Percentiles rank a stretch among this genome's conserved stretches.
Conservation (phyloP, 37 sponge, comb jelly and placozoan genomes). For the Petrosia ficiformis region DNA sequence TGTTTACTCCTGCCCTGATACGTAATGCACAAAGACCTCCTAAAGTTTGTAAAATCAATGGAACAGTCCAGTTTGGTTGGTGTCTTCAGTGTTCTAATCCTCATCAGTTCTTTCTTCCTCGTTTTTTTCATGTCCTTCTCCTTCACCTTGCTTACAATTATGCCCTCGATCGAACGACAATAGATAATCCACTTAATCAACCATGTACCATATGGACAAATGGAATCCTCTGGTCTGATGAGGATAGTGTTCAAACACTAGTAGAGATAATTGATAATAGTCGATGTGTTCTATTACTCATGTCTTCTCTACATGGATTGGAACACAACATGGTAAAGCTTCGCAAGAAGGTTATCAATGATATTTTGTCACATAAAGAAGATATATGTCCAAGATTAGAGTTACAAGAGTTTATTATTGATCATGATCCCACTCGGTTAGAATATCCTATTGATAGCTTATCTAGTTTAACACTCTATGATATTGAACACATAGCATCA, state of each 20-base stretch:
- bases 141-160: not conserved
- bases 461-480: too few relatives aligned
- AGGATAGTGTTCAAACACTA: not conserved
- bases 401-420: not conserved
- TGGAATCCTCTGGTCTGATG: not conserved
- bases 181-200: not conserved
- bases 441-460: not conserved
- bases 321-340: not conserved
- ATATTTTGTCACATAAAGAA: not conserved
- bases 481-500: too few relatives aligned
- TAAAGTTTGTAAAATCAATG: not conserved
- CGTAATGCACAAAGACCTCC: not conserved
- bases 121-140: slow-evolving; percentile 6
- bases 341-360: not conserved
- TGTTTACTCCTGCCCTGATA: not conserved
- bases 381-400: not conserved
- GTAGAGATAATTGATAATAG: not conserved
- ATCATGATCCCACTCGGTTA: not conserved
- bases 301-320: not conserved
- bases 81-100: not conserved
- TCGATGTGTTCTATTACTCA: not conserved
- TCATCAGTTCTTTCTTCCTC: not conserved
- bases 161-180: not conserved
- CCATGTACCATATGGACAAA: not conserved
- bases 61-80: not conserved